Conservation (phyloP, 2,888 invertebrate genomes). For the Thereva nobilitata region DNA sequence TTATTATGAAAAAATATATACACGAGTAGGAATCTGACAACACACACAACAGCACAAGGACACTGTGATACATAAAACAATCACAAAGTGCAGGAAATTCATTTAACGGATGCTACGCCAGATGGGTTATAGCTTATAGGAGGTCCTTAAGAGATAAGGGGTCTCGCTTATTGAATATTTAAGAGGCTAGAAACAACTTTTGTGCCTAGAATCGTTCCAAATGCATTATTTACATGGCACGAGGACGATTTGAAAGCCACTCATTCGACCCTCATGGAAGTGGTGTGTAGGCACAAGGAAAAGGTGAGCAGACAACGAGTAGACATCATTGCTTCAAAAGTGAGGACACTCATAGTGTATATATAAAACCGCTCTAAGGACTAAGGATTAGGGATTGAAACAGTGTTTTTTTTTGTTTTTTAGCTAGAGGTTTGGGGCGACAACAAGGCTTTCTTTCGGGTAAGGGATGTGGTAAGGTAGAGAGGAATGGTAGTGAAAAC, state of each 20-base stretch:
- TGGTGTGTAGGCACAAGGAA: too few relatives aligned
- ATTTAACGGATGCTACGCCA: slow-evolving; percentile 2
- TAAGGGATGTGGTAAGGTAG: too few relatives aligned
- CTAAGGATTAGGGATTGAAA: too few relatives aligned
- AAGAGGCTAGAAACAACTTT: not conserved
- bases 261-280: not conserved
- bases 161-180: not conserved
- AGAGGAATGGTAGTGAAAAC: not conserved
- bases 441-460: too few relatives aligned
- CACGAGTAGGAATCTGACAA: too few relatives aligned
- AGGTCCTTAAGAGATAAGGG: slow-evolving; percentile 2
- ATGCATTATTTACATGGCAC: slow-evolving; percentile 12
- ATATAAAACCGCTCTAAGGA: too few relatives aligned
- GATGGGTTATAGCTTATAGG: not conserved
- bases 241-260: not conserved
- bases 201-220: not conserved
- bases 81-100: slow-evolving; percentile 18
- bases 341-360: too few relatives aligned
- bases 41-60: not conserved
- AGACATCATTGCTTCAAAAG: too few relatives aligned
- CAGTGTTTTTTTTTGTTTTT: too few relatives aligned
- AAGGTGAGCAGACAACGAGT: too few relatives aligned
- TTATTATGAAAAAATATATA: too few relatives aligned
- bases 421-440: too few relatives aligned
- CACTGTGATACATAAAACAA: slow-evolving; percentile 2